Percentiles rank a stretch among this genome's conserved stretches.
These are phyloP conservation scores for Orientallactaga bullata DNA, from an alignment of 2,113 vertebrate genomes.

Conservation along the genomic window DNA sequence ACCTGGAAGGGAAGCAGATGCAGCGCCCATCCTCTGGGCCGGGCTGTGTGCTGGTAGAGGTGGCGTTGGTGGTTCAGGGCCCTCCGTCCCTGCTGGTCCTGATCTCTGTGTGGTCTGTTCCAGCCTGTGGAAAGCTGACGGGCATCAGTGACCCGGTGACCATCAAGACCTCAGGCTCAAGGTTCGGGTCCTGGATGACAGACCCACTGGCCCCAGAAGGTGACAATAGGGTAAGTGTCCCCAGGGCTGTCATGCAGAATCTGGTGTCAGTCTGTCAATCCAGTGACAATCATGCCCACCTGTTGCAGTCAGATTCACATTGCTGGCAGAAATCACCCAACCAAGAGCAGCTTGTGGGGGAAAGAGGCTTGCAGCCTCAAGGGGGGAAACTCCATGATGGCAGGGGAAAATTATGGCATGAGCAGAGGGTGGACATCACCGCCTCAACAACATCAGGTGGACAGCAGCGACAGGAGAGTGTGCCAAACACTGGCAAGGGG, in stretches of 20 bases:
- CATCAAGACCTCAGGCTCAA: conserved; percentile 96
- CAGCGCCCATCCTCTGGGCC: rapidly evolving
- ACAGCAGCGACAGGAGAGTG: no score
- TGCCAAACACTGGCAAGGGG: no score
- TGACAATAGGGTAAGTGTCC: conserved; percentile 94
- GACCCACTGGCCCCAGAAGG: conserved; percentile 97
- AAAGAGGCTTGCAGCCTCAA: no score
- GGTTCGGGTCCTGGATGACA: conserved; percentile 99
- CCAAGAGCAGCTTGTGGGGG: no score
- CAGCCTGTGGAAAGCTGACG: conserved; percentile 98
- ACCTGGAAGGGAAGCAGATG: background rate
- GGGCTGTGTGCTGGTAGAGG: background rate
- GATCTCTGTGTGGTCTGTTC: conserved; percentile 81
- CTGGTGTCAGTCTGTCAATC: background rate
- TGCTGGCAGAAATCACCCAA: no score
- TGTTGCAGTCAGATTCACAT: no score
- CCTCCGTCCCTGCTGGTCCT: background rate
- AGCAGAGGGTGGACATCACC: no score
- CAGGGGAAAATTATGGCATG: no score
- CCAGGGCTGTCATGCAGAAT: background rate
- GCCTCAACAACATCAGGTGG: no score
- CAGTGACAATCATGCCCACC: rapidly evolving
- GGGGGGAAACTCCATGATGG: no score
- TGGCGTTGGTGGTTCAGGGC: no score
- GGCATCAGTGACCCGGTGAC: conserved; percentile 97